These are phyloP conservation scores for Bambusicola thoracicus DNA, from an alignment of 2,113 vertebrate genomes.

Conservation along the genomic window DNA sequence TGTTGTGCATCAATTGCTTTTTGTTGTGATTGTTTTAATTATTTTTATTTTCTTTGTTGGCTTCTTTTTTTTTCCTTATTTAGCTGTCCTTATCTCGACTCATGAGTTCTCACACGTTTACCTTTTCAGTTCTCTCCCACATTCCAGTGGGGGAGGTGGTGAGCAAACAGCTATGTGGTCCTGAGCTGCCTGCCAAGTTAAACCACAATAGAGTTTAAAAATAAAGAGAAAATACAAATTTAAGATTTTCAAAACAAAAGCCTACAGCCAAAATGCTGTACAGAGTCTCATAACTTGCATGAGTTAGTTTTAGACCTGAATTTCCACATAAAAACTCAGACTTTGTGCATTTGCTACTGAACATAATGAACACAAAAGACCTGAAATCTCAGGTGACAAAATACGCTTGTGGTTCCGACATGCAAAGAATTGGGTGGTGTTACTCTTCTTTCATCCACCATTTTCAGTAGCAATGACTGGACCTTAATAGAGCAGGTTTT, in stretches of 20 bases:
- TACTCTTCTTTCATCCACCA: slow-evolving; percentile 2
- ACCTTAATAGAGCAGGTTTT: neutral
- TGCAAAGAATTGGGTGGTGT: neutral
- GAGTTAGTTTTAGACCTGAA: neutral
- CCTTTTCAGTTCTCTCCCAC: neutral
- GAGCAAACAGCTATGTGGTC: neutral
- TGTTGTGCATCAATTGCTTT: neutral
- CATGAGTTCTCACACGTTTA: neutral
- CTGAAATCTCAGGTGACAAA: slow-evolving; percentile 5
- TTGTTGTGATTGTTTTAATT: neutral
- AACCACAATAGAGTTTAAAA: neutral
- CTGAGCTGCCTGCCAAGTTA: neutral
- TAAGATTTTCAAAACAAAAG: neutral
- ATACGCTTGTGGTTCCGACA: neutral
- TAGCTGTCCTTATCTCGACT: neutral
- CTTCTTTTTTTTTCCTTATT: neutral
- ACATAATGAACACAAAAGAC: neutral
- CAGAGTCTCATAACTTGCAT: neutral
- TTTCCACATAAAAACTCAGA: neutral
- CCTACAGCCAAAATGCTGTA: neutral
- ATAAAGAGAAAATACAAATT: neutral
- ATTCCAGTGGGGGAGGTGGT: neutral
- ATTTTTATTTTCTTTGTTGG: neutral
- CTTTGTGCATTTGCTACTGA: neutral
- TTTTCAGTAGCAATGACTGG: neutral